Base-by-base conservation (phyloP, 2,113 vertebrate species). In the Eulemur rufifrons region DNA sequence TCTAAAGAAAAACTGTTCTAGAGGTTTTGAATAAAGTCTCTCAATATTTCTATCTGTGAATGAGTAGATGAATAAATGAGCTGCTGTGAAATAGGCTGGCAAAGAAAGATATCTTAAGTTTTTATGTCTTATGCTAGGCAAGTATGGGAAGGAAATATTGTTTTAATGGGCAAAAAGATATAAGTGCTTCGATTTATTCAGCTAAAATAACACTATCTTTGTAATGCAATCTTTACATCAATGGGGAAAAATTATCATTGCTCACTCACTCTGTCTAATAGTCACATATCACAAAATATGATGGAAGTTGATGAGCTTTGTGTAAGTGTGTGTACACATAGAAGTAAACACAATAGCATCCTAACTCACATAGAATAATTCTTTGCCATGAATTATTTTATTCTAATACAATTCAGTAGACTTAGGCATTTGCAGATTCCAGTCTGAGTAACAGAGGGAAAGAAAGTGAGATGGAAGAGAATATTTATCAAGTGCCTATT, bases 41-140 rank as follows among this genome's bases (percentile, higher is more conserved):
- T 86, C 37, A 93, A 47, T 87, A 15, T 6, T 89, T 42, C 1
- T 37, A 1, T 34, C 59, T 74, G 18, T 9, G 17, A 84, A 15
- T 81, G 59, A 95, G 84, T 86, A 86, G 39, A 84, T 68, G 27
- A 69, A 92, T 66, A 85, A 89, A 64, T 90, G 69, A 92, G 45
- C 78, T 96, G 92, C 66, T 94, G 12, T n/a, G 45, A 88, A 97
- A 91, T 74, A 61, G 4, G 17, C 8, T 85, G 8, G 3, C 12
- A 73, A 93, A 68, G 66, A 20, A 34, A 8, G 56, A 8, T 63
- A 59, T 7, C 18, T 52, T 69, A 0, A 3, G 66, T 89, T 84
- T 6, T 12, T 92, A 50, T 89, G 34, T 56, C 68, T 89, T 47
- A 29, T 29, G 13, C 69, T 89, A 90, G 2, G 8, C 32, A 89